phyloP scores from a whole-genome alignment of 2,888 invertebrate species.

The Isoperla grammatica region DNA sequence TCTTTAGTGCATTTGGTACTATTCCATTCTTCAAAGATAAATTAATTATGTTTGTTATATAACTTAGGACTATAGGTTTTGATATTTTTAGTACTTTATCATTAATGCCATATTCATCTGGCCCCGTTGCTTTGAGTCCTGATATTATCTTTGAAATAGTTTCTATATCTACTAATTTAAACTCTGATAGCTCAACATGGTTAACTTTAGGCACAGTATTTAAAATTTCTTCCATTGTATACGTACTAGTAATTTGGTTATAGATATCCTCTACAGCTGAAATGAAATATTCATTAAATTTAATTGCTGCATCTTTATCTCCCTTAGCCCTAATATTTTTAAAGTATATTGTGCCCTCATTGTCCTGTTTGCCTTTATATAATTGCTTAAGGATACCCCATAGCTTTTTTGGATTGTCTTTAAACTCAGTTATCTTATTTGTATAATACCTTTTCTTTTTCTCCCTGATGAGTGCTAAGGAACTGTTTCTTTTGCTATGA shows the following conservation, averaged over 20 bases:
- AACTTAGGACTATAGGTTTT: neutral
- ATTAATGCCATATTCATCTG: neutral
- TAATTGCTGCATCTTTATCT: neutral
- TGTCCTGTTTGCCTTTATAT: neutral
- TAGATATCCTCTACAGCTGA: too few relatives aligned
- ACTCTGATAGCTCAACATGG: too few relatives aligned
- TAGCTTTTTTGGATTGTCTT: neutral
- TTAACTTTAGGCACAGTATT: neutral
- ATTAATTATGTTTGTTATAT: neutral
- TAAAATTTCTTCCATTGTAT: too few relatives aligned
- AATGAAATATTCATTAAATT: too few relatives aligned
- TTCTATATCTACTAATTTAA: neutral
- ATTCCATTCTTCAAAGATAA: neutral
- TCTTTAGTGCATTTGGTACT: neutral
- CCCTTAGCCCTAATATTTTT: neutral
- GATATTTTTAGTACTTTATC: neutral
- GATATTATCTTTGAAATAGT: too few relatives aligned
- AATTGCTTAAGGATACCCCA: conserved; percentile 2
- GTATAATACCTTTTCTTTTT: neutral
- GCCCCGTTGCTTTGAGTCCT: too few relatives aligned
- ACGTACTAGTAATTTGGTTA: too few relatives aligned
- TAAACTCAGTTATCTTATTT: neutral
- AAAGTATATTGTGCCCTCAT: neutral
- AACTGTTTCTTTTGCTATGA: neutral
- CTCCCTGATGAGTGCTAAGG: neutral